Conservation (phyloP, 2,888 invertebrate species). For the Abrostola triplasia region DNA sequence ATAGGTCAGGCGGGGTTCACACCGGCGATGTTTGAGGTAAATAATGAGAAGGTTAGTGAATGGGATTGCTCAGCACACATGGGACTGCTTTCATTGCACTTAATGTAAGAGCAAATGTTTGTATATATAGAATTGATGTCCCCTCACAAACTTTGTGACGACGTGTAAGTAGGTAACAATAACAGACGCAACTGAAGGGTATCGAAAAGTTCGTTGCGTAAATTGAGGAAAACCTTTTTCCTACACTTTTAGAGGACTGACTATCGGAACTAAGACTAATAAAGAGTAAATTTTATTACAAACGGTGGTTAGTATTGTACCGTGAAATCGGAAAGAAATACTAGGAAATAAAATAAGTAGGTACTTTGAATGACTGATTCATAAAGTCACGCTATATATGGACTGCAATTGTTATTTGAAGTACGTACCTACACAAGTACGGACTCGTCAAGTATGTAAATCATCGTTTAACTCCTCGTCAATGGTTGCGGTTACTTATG, state of each 20-base stretch:
- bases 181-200: constrained; percentile 42
- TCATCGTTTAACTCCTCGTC: neutral
- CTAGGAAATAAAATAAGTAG: too few relatives aligned
- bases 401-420: too few relatives aligned
- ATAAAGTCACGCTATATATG: too few relatives aligned
- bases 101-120: constrained; percentile 45
- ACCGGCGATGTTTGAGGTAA: constrained; percentile 17
- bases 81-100: constrained; percentile 21
- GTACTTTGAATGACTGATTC: too few relatives aligned
- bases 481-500: constrained; percentile 4
- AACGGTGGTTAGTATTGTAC: too few relatives aligned
- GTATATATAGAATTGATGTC: constrained; percentile 42
- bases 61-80: constrained; percentile 40
- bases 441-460: neutral
- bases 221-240: constrained; percentile 5
- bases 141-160: constrained; percentile 37
- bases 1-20: constrained; percentile 3
- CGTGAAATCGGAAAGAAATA: too few relatives aligned
- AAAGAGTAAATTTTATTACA: too few relatives aligned
- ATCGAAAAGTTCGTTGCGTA: constrained; percentile 29
- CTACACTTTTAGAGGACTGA: neutral
- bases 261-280: constrained; percentile 1
- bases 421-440: too few relatives aligned
- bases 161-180: constrained; percentile 31
- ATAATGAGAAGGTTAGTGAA: constrained; percentile 30